phyloP scores from a whole-genome alignment of 2,888 invertebrate species.

The Pantelozetes paolii region DNA sequence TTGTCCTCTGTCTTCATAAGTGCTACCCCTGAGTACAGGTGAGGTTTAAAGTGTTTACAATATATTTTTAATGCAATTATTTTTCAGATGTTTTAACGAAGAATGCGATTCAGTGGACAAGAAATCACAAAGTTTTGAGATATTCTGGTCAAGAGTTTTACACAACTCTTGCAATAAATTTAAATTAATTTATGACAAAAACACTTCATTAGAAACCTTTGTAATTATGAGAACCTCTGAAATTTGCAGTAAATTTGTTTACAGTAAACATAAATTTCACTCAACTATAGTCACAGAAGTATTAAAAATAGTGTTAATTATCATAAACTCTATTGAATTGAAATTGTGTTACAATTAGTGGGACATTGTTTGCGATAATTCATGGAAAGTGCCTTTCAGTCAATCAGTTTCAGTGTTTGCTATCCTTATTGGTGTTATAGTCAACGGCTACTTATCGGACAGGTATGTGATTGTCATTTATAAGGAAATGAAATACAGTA shows the following conservation, averaged over 20 bases:
- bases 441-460: neutral
- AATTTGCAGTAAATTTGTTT: constrained; percentile 32
- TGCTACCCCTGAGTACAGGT: constrained; percentile 29
- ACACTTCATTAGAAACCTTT: neutral
- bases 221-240: neutral
- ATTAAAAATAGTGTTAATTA: neutral
- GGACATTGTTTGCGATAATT: constrained; percentile 1
- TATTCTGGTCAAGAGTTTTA: no score
- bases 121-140: no score
- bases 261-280: constrained; percentile 21
- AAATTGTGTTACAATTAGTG: neutral
- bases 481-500: no score
- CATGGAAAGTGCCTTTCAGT: neutral
- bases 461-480: no score
- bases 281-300: constrained; percentile 38
- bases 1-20: constrained; percentile 17
- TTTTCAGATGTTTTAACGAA: no score
- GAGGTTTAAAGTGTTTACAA: no score
- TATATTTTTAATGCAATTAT: no score
- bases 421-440: neutral
- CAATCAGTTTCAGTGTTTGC: neutral
- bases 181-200: neutral
- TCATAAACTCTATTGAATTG: neutral
- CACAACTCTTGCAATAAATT: no score
- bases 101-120: no score